A percentile compares a stretch with the other conserved stretches of the same genome.
Evolutionary conservation across 2,113 vertebrate genomes (phyloP).

Genomic region (Ictalurus furcatus): DNA sequence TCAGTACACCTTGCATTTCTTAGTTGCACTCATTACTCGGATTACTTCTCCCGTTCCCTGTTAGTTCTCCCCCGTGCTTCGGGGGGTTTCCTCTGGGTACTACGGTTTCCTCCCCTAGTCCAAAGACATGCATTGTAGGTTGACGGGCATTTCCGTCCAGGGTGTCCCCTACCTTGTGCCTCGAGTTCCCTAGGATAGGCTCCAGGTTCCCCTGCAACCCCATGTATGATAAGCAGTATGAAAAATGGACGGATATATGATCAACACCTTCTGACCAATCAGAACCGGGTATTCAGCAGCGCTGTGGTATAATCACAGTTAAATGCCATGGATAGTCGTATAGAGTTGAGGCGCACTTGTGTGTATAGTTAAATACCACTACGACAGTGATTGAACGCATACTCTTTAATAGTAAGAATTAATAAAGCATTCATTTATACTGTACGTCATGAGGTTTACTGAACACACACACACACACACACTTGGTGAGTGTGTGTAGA

Average conservation of each 20-base stretch:
- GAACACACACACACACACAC: conserved; percentile 21
- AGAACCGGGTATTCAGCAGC: not conserved
- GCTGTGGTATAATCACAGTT: not conserved
- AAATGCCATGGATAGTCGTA: not conserved
- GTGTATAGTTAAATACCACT: not conserved
- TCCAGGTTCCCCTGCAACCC: too few relatives aligned
- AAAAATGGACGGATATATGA: too few relatives aligned
- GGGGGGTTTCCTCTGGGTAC: too few relatives aligned
- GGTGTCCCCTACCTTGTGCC: too few relatives aligned
- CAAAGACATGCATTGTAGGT: too few relatives aligned
- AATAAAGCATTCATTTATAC: conserved; percentile 10
- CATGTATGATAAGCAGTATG: too few relatives aligned
- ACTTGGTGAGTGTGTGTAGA: conserved; percentile 26
- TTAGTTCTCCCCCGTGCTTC: too few relatives aligned
- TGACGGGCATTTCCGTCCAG: too few relatives aligned
- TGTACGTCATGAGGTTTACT: not conserved
- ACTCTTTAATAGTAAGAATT: not conserved
- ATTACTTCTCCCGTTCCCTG: too few relatives aligned
- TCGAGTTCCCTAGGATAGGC: too few relatives aligned
- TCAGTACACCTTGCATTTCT: not conserved
- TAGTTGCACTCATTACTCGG: not conserved
- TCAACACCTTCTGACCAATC: not conserved
- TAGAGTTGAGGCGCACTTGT: not conserved
- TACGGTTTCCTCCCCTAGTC: too few relatives aligned
- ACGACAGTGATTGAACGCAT: not conserved